phyloP scores from a whole-genome alignment of 2,888 invertebrate genomes.

The Epistrophella euchroma region DNA sequence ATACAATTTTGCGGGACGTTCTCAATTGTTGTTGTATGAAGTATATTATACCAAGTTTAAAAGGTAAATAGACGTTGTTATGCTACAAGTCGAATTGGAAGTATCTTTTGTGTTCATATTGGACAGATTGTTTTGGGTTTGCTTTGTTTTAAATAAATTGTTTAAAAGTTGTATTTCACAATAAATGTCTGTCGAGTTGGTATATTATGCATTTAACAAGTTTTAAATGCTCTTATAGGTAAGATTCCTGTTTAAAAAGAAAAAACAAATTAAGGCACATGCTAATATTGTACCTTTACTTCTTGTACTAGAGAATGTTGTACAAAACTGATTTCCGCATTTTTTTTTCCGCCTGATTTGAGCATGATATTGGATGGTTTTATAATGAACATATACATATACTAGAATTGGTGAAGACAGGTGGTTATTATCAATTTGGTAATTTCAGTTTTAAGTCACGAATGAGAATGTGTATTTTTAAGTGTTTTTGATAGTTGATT shows the following conservation, averaged over 20 bases:
- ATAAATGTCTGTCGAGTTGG: constrained; percentile 6
- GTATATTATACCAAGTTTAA: constrained; percentile 35
- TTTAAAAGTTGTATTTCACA: constrained; percentile 60
- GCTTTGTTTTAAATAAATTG: constrained; percentile 66
- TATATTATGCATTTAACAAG: constrained; percentile 58
- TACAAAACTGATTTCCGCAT: constrained; percentile 63
- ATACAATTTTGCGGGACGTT: constrained; percentile 63
- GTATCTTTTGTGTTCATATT: constrained; percentile 71
- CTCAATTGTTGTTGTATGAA: constrained; percentile 38
- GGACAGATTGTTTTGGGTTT: constrained; percentile 52
- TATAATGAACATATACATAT: not conserved
- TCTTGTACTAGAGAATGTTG: constrained; percentile 21
- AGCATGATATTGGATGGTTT: constrained; percentile 49
- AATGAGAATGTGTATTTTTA: constrained; percentile 25
- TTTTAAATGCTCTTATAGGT: constrained; percentile 50
- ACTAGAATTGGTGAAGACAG: constrained; percentile 37
- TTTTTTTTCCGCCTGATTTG: constrained; percentile 54
- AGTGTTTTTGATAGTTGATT: constrained; percentile 8
- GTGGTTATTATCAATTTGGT: constrained; percentile 63
- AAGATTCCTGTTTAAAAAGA: not conserved
- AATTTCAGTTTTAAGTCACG: constrained; percentile 52
- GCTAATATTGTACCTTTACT: not conserved
- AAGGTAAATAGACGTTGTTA: constrained; percentile 10
- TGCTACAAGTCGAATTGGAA: constrained; percentile 9
- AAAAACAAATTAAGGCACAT: constrained; percentile 14